A percentile compares a stretch with the other conserved stretches of the same genome.
These are phyloP conservation scores for Theretra japonica DNA, from an alignment of 2,888 invertebrate species.

Conservation along the genomic window DNA sequence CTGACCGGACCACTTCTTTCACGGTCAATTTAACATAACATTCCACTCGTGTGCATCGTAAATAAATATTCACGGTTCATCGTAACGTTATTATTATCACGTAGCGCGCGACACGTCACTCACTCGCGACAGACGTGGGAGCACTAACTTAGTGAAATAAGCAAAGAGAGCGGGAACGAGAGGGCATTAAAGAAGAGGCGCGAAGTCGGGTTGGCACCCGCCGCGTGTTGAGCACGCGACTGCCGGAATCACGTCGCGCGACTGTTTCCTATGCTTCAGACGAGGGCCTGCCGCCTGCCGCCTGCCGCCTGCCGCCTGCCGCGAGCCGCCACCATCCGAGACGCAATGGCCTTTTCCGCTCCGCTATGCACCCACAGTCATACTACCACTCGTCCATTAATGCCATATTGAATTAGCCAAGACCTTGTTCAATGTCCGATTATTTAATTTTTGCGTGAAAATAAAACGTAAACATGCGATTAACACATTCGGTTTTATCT, in stretches of 20 bases:
- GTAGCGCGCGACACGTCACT: constrained; percentile 64
- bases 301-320: neutral
- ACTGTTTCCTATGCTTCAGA: constrained; percentile 17
- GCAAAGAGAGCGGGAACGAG: constrained; percentile 69
- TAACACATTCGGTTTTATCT: neutral
- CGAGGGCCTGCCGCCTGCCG: neutral
- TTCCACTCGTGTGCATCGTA: constrained; percentile 53
- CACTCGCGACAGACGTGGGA: constrained; percentile 65
- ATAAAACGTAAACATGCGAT: neutral
- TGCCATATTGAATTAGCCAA: constrained; percentile 1
- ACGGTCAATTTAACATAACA: constrained; percentile 51
- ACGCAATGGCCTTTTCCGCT: constrained; percentile 15
- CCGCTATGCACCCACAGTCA: neutral
- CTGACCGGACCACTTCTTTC: constrained; percentile 46
- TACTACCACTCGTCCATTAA: constrained; percentile 9
- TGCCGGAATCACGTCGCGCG: constrained; percentile 33
- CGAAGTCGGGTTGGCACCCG: constrained; percentile 42
- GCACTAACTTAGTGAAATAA: constrained; percentile 69
- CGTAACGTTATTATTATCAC: constrained; percentile 56
- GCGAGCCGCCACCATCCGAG: constrained; percentile 3
- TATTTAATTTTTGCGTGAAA: constrained; percentile 6
- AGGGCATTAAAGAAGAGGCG: constrained; percentile 58
- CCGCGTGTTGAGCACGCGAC: constrained; percentile 43
- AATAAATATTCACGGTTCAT: constrained; percentile 61
- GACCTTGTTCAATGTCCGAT: constrained; percentile 11